A percentile compares a stretch with the other conserved stretches of the same genome.
phyloP scores from a whole-genome alignment of 2,113 vertebrate genomes.

The Tachuris rubrigastra region DNA sequence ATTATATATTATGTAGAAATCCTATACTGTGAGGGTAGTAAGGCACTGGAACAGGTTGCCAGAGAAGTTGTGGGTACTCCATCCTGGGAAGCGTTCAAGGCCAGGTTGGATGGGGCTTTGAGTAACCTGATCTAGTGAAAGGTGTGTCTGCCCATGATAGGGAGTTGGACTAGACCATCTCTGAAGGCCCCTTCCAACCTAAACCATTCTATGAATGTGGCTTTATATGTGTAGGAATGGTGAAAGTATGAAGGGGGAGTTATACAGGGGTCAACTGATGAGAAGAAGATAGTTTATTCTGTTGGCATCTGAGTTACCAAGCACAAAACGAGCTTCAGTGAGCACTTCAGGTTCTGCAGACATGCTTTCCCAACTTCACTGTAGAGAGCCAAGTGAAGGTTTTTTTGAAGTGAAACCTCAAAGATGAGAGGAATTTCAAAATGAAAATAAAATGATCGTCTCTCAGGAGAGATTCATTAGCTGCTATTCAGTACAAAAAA shows the following conservation, averaged over 20 bases:
- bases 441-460: neutral
- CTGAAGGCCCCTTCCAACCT: neutral
- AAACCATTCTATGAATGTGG: neutral
- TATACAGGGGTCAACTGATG: neutral
- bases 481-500: neutral
- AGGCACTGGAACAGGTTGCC: neutral
- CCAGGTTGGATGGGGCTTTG: neutral
- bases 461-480: neutral
- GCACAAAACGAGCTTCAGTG: neutral
- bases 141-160: too few species aligned
- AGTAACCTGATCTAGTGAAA: neutral
- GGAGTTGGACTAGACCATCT: neutral
- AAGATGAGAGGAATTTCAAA: neutral
- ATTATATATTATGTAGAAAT: neutral
- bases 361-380: neutral
- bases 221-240: neutral
- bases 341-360: neutral
- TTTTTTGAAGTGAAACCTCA: neutral
- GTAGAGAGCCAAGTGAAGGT: neutral
- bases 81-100: neutral
- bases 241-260: rapidly evolving
- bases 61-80: neutral
- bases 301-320: neutral
- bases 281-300: neutral
- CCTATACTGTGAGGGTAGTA: neutral